A percentile compares a stretch with the other conserved stretches of the same genome.
Conservation (phyloP, 2,113 vertebrate genomes). For the Rhizomys pruinosus region DNA sequence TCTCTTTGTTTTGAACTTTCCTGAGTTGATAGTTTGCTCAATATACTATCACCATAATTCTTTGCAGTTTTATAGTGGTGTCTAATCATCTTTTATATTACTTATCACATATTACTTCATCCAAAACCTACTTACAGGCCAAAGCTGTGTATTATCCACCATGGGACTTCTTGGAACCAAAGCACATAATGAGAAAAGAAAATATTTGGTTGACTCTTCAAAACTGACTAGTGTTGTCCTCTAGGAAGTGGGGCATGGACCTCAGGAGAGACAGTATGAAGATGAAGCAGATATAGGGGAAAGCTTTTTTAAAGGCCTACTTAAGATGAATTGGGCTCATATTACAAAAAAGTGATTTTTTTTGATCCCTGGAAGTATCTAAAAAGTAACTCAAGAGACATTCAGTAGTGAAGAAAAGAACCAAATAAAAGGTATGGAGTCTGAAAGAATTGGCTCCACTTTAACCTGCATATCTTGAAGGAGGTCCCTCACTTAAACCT, state of each 20-base stretch:
- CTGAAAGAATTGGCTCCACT: slow-evolving; percentile 25
- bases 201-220: background rate
- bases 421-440: background rate
- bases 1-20: slow-evolving; percentile 44
- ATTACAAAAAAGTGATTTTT: background rate
- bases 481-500: background rate
- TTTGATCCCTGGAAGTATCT: background rate
- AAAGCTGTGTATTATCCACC: background rate
- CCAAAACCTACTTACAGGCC: slow-evolving; percentile 32
- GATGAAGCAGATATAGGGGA: background rate
- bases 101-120: slow-evolving; percentile 26
- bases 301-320: background rate
- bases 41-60: slow-evolving; percentile 40
- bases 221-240: background rate
- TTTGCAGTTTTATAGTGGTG: slow-evolving; percentile 26
- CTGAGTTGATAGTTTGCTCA: slow-evolving; percentile 49
- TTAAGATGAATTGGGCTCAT: background rate
- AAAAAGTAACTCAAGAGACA: background rate
- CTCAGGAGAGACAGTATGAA: background rate
- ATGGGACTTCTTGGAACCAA: background rate
- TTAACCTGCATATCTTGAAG: background rate
- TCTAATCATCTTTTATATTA: slow-evolving; percentile 51
- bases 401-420: slow-evolving; percentile 9
- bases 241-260: background rate
- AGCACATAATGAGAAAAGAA: slow-evolving; percentile 24